phyloP scores from a whole-genome alignment of 2,797 vertebrate genomes.

The Varecia variegata region DNA sequence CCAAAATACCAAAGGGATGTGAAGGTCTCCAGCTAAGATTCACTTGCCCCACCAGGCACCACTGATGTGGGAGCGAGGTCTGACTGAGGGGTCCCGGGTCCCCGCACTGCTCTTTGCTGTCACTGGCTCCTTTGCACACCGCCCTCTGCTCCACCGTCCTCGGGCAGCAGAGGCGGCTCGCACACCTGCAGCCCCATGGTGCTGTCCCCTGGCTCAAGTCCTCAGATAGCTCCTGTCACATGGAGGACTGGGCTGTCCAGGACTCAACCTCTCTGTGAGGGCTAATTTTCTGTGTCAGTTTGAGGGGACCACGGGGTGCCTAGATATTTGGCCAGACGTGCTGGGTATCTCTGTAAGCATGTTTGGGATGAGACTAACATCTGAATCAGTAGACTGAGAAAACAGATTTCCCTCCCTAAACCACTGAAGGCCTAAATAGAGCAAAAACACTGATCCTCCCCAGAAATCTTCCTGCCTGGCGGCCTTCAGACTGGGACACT shows the following conservation, averaged over 20 bases:
- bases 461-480: not conserved
- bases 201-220: accelerated
- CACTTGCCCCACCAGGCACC: not conserved
- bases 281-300: not conserved
- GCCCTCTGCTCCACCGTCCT: accelerated
- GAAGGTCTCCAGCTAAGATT: not conserved
- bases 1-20: not conserved
- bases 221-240: not conserved
- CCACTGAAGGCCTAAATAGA: not conserved
- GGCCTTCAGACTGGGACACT: accelerated
- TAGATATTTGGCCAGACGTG: not conserved
- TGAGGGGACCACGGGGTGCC: not conserved
- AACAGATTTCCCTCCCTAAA: not conserved
- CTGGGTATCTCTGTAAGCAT: not conserved
- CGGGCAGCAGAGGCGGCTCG: not conserved
- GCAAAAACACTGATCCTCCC: too few species aligned
- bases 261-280: not conserved
- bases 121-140: not conserved
- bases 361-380: not conserved
- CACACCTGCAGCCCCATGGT: accelerated
- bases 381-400: not conserved
- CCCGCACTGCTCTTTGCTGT: not conserved
- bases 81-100: too few species aligned
- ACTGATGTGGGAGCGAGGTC: accelerated
- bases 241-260: not conserved